A percentile compares a stretch with the other conserved stretches of the same genome.
These are phyloP conservation scores for Grammomys surdaster DNA, from an alignment of 2,113 vertebrate species.

Conservation along the genomic window DNA sequence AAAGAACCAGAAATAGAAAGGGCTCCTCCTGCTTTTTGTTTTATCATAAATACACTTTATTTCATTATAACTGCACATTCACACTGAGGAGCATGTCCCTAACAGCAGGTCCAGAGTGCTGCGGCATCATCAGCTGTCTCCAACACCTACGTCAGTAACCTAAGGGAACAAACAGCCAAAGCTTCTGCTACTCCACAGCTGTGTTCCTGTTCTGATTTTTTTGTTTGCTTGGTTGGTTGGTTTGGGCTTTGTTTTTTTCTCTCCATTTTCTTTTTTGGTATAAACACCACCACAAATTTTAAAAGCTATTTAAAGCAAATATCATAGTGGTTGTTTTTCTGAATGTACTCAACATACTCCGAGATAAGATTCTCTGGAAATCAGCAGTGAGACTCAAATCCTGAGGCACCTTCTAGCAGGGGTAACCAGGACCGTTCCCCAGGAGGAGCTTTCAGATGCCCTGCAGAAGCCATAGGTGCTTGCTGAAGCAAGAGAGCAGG, in stretches of 20 bases:
- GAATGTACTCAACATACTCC: slow-evolving; percentile 35
- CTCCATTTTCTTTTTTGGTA: slow-evolving; percentile 86
- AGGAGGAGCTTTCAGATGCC: slow-evolving; percentile 33
- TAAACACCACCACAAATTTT: slow-evolving; percentile 88
- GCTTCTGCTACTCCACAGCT: slow-evolving; percentile 64
- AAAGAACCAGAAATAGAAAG: background rate
- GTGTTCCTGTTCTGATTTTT: background rate
- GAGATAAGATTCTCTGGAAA: background rate
- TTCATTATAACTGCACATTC: slow-evolving; percentile 88
- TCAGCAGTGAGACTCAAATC: background rate
- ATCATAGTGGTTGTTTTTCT: slow-evolving; percentile 82
- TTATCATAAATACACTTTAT: slow-evolving; percentile 90
- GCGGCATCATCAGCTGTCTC: slow-evolving; percentile 72
- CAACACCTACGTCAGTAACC: slow-evolving; percentile 79
- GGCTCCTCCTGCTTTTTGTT: no score
- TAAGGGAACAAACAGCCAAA: slow-evolving; percentile 84
- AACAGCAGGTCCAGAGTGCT: slow-evolving; percentile 86
- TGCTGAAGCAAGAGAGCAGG: background rate
- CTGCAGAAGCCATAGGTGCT: background rate
- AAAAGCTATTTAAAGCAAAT: slow-evolving; percentile 88
- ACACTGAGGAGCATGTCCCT: slow-evolving; percentile 79
- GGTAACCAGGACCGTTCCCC: background rate
- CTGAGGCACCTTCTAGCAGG: background rate
- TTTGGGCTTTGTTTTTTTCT: slow-evolving; percentile 65
- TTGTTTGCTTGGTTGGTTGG: slow-evolving; percentile 81